Percentiles rank a stretch among this genome's conserved stretches.
Conservation (phyloP, 2,888 invertebrate genomes). For the Archips xylosteana region DNA sequence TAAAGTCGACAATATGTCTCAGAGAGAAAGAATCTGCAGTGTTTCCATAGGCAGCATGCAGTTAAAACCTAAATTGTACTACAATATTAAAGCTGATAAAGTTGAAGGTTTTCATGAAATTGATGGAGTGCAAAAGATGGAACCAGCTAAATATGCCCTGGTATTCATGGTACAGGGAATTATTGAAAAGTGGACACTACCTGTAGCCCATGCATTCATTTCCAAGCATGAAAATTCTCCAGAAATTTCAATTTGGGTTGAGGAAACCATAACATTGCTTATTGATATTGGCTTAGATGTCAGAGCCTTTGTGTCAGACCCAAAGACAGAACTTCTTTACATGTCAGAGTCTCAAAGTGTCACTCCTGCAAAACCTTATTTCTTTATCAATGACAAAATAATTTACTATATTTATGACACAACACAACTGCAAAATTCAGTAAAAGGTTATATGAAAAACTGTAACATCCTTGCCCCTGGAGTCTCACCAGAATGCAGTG, state of each 20-base stretch:
- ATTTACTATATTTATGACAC: slow-evolving; percentile 51
- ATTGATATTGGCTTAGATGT: slow-evolving; percentile 51
- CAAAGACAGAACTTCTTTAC: slow-evolving; percentile 48
- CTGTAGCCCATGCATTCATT: slow-evolving; percentile 50
- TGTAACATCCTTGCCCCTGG: slow-evolving; percentile 46
- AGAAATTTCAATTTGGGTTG: slow-evolving; percentile 50
- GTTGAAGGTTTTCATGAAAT: slow-evolving; percentile 53
- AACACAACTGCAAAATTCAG: slow-evolving; percentile 45
- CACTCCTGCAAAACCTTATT: slow-evolving; percentile 48
- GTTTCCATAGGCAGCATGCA: slow-evolving; percentile 47
- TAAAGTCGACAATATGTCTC: slow-evolving; percentile 52
- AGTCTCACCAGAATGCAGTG: slow-evolving; percentile 36
- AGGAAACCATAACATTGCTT: slow-evolving; percentile 47
- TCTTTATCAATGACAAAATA: slow-evolving; percentile 47
- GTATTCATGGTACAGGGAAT: slow-evolving; percentile 51
- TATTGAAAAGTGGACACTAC: slow-evolving; percentile 51
- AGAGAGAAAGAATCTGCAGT: slow-evolving; percentile 49
- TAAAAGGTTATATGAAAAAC: slow-evolving; percentile 45
- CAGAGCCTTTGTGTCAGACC: slow-evolving; percentile 48
- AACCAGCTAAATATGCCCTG: slow-evolving; percentile 49
- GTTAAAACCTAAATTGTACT: slow-evolving; percentile 48
- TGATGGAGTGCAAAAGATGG: slow-evolving; percentile 48
- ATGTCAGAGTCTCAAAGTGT: slow-evolving; percentile 46
- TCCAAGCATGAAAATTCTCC: slow-evolving; percentile 48
- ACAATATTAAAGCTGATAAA: slow-evolving; percentile 50